A percentile compares a stretch with the other conserved stretches of the same genome.
Conservation (phyloP, 2,888 invertebrate species). For the Volucella inanis region DNA sequence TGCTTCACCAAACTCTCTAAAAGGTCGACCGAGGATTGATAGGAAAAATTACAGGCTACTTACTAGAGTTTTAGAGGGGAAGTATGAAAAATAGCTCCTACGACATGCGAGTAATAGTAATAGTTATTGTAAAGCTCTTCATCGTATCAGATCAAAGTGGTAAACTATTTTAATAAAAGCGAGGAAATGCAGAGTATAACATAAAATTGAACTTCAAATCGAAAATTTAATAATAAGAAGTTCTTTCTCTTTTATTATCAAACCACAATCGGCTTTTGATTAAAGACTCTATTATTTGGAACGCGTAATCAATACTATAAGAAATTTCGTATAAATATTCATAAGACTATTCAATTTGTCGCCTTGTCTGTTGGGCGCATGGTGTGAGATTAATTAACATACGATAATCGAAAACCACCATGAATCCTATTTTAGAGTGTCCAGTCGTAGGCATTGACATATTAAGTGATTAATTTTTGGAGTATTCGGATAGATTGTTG, state of each 20-base stretch:
- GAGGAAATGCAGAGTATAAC: no score
- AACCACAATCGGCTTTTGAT: constrained; percentile 11
- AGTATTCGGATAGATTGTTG: neutral
- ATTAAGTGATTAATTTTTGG: constrained; percentile 32
- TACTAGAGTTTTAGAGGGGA: no score
- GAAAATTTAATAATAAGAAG: no score
- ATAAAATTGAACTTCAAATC: no score
- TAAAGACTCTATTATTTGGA: constrained; percentile 7
- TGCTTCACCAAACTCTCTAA: no score
- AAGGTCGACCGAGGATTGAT: no score
- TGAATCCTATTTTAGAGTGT: constrained; percentile 15
- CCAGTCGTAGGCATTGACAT: constrained; percentile 28
- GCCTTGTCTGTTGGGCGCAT: constrained; percentile 12
- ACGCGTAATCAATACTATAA: neutral
- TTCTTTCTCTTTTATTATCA: neutral
- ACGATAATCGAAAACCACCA: constrained; percentile 18
- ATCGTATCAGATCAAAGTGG: no score
- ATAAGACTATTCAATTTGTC: neutral
- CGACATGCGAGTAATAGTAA: no score
- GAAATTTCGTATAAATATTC: constrained; percentile 14
- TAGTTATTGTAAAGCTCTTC: no score
- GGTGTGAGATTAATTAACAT: constrained; percentile 23
- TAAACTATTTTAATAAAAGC: no score
- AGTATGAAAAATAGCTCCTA: no score
- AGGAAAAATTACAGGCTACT: no score